Evolutionary conservation across 1,140 invertebrate species (phyloP), one percentile per base, ranked within the genome.

Genomic region (Eriocheir sinensis): DNA sequence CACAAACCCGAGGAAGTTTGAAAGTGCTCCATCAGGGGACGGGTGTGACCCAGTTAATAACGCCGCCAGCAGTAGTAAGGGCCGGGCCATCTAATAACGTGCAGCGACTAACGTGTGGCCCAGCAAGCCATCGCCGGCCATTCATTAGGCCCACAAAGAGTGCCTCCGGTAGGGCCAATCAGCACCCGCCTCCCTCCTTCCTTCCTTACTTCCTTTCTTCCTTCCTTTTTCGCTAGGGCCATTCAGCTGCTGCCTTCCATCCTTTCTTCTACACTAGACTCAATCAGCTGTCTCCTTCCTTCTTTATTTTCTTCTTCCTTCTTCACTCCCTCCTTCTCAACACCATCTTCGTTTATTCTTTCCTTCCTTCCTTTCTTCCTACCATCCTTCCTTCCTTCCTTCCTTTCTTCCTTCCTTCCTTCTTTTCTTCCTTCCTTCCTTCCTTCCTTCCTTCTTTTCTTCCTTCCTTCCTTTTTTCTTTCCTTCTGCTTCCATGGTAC

Each of bases 61-160:
- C 60, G 21, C 60, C 60, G 27, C 60, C 60, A 72, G 60, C 60
- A 72, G 60, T 72, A 72, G 60, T 72, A n/a, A 53, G 21, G 60
- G 60, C 4, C 27, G 21, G 60, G 60, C 60, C 60, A 27, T 72
- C 21, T 72, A 72, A 72, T 72, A 72, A 72, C 60, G 60, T 72
- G 60, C 60, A n/a, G 60, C 60, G 60, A 72, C 60, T 72, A 72
- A 72, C 60, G 60, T 72, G 60, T 72, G 60, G 60, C 60, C 60
- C 60, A 21, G 60, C 17, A n/a, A 72, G 27, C 60, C 60, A 72
- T 72, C 60, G 60, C n/a, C 60, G 60, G 27, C 60, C 60, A 72
- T 72, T 72, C 60, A 72, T 72, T 72, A n/a, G 60, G 60, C 21
- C 60, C 60, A n/a, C 60, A 72, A n/a, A 72, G 27, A 72, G 60